phyloP scores from a whole-genome alignment of 2,797 vertebrate genomes.

The Falco columbarius region DNA sequence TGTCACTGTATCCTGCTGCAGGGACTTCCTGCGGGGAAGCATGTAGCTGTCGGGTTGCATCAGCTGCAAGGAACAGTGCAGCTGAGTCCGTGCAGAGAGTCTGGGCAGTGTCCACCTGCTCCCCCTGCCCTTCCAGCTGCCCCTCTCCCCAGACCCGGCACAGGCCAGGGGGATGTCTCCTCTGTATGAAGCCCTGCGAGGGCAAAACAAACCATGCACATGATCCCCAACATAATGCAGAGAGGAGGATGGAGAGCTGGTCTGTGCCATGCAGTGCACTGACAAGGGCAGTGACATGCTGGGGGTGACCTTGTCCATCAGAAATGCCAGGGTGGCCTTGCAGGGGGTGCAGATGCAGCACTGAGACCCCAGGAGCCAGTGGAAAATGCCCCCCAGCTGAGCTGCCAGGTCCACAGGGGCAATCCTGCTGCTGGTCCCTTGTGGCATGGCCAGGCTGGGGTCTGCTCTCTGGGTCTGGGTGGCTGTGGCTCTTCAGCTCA shows the following conservation, averaged over 20 bases:
- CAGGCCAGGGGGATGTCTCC: neutral
- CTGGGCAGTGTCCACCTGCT: neutral
- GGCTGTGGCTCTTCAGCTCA: accelerated
- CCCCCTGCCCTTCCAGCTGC: neutral
- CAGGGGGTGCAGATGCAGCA: neutral
- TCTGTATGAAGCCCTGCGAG: neutral
- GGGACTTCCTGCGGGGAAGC: neutral
- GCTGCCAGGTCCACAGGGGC: neutral
- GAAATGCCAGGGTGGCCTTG: accelerated
- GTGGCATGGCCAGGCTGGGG: neutral
- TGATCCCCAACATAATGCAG: accelerated
- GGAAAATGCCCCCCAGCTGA: neutral
- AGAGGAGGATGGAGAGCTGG: neutral
- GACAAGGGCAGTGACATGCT: neutral
- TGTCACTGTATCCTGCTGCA: neutral
- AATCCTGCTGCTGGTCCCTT: neutral
- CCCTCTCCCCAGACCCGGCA: neutral
- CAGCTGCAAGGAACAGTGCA: neutral
- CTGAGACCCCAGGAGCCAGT: neutral
- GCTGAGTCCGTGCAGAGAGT: neutral
- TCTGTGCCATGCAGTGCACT: accelerated
- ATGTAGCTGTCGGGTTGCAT: accelerated
- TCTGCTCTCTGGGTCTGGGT: neutral
- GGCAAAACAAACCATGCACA: accelerated
- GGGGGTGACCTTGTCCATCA: neutral